Percentiles rank a stretch among this genome's conserved stretches.
These are phyloP conservation scores for Gambusia affinis DNA, from an alignment of 2,113 vertebrate species.

Conservation along the genomic window DNA sequence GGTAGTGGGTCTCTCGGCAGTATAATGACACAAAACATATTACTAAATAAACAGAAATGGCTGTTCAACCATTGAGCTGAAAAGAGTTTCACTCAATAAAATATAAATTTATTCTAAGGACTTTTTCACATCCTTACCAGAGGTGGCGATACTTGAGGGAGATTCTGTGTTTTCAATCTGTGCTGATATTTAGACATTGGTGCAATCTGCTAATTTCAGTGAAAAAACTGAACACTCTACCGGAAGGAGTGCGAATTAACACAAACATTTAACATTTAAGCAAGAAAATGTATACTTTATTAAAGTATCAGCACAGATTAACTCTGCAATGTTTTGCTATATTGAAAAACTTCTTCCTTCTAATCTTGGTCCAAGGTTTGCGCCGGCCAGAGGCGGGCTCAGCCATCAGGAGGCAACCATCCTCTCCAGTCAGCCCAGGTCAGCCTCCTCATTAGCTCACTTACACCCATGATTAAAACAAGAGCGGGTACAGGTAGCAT, in stretches of 20 bases:
- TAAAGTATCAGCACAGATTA: not conserved
- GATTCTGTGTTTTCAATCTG: not conserved
- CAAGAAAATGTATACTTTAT: not conserved
- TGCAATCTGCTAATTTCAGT: not conserved
- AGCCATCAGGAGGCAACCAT: conserved; percentile 71
- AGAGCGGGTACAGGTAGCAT: conserved; percentile 16
- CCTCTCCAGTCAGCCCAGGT: conserved; percentile 77
- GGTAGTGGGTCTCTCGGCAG: too few relatives aligned
- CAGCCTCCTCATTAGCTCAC: conserved; percentile 50
- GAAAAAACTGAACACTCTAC: not conserved
- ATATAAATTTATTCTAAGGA: not conserved
- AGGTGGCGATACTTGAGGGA: not conserved
- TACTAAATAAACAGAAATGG: too few relatives aligned
- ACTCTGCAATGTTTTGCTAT: not conserved
- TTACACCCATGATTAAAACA: conserved; percentile 12
- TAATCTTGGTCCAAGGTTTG: conserved; percentile 61
- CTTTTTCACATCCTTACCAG: not conserved
- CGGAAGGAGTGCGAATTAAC: not conserved
- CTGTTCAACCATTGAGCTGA: too few relatives aligned
- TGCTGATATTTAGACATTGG: not conserved
- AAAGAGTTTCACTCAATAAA: too few relatives aligned
- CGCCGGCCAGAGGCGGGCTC: conserved; percentile 73
- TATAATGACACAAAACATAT: too few relatives aligned
- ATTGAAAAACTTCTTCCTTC: not conserved
- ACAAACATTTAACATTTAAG: not conserved